Base-by-base conservation (phyloP, 1,140 invertebrate genomes). In the Hesperophylax magnus region DNA sequence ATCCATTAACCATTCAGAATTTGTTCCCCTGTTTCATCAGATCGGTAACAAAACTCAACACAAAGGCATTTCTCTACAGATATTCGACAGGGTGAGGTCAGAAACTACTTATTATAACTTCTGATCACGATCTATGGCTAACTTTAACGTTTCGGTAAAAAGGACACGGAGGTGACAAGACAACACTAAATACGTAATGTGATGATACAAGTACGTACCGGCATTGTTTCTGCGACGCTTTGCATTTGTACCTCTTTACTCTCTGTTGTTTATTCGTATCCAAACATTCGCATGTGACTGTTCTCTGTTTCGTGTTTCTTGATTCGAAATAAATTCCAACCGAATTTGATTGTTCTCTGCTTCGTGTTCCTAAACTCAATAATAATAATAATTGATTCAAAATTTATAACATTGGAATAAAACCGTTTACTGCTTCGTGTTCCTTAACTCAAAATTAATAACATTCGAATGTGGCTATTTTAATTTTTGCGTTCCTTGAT, bases 141-240 rank as follows among this genome's bases (percentile, higher is more conserved):
- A 27, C 24, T 56, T n/a, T 75, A 75, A 53, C 54, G 71, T 54
- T 75, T 58, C 52, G n/a, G 52, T 75, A 75, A 75, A 58, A 75
- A 75, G 71, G 71, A 75, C 54, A 18, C 52, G 22, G 56, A 75
- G 52, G 71, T 75, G 71, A 75, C 71, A 58, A 75, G 18, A 31
- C 39, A 18, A 34, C 18, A 34, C 47, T 53, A 72, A 18, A 58
- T 56, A 58, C 22, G n/a, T 71, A 71, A 52, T 71, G 63, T 67
- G 67, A 71, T 20, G 67, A 39, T 52, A 52, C 9, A 4, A 24
- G 34, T 69, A 75, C 54, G 14, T 72, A n/a, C 69, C 34, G 17
- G 34, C 47, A 72, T 72, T 75, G 71, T 58, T 27, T 39, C 71
- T 27, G 71, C 22, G 53, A 20, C 56, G 53, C 24, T 75, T 75